Base-by-base conservation (phyloP, 1,140 invertebrate species). In the Hyphantria cunea region DNA sequence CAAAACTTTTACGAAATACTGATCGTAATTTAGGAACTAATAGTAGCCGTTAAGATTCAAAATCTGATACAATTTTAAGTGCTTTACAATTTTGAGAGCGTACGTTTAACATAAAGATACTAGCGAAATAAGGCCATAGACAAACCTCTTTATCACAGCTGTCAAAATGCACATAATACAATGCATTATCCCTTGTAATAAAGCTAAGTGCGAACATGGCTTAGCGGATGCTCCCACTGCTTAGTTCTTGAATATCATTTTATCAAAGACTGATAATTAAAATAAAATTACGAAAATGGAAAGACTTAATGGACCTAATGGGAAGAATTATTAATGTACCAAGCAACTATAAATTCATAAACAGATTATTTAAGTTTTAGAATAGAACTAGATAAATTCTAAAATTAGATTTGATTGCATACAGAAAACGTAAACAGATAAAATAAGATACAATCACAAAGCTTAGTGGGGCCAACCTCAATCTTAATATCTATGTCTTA, bases 111-210 rank as follows among this genome's bases (percentile, higher is more conserved):
- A 60, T 64, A 33, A 41, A 25, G 17, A 56, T 60, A 64, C 58
- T 69, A 66, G 42, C 64, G 47, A 59, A 53, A n/a, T 56, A 64
- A 61, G 14, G 64, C 83, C 83, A 89, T 87, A 89, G 84, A 86
- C 84, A 84, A 89, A 77, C 68, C 84, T 85, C 84, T 86, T 78
- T 85, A 89, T 89, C 86, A 89, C 86, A 89, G 86, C 75, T 89
- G 80, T 80, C 70, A 70, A 89, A 89, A 89, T 89, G 83, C 86
- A 86, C 68, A 74, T 66, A 69, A 72, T 60, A 50, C 72, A 75
- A 78, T 76, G 68, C 66, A 68, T 68, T 54, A 50, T 54, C 53
- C 48, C 66, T 68, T 63, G 59, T 61, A 59, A 53, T 84, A 86
- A 82, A 87, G 78, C 82, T 88, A 83, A 82, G 79, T 82, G 78